phyloP scores from a whole-genome alignment of 2,888 invertebrate species.

The Eudasyphora cyanicolor region DNA sequence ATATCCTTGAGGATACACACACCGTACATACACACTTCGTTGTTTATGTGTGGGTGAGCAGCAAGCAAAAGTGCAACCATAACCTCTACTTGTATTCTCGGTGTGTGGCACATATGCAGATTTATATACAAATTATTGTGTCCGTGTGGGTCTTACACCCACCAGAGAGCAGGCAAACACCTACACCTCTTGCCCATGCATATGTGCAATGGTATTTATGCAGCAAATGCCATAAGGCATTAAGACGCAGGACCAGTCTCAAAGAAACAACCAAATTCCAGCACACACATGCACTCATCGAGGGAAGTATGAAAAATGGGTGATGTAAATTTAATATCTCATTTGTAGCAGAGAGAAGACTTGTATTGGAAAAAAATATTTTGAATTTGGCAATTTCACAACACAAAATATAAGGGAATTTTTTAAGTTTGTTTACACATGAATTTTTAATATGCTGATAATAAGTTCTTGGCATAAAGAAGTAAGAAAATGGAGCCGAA shows the following conservation, averaged over 20 bases:
- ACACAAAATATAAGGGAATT: too few relatives aligned
- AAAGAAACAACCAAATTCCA: conserved; percentile 26
- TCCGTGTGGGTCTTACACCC: too few relatives aligned
- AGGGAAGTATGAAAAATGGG: conserved; percentile 22
- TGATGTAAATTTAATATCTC: too few relatives aligned
- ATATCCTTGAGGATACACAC: conserved; percentile 67
- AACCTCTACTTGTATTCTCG: background rate
- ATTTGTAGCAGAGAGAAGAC: too few relatives aligned
- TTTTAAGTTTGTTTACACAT: too few relatives aligned
- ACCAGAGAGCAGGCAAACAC: background rate
- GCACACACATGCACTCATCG: background rate
- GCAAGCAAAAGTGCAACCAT: conserved; percentile 39
- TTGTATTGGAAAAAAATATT: too few relatives aligned
- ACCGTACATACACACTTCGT: conserved; percentile 55
- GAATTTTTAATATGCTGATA: too few relatives aligned
- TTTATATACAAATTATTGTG: conserved; percentile 18
- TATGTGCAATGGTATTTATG: conserved; percentile 8
- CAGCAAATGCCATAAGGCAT: conserved; percentile 37
- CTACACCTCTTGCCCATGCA: background rate
- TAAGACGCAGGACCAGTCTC: conserved; percentile 54
- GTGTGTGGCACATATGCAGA: conserved; percentile 37
- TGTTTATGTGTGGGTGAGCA: conserved; percentile 43
- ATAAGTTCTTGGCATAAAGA: too few relatives aligned
- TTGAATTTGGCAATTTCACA: too few relatives aligned
- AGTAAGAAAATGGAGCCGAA: too few relatives aligned